A percentile compares a stretch with the other conserved stretches of the same genome.
Evolutionary conservation across 2,113 vertebrate species (phyloP).

Genomic region (Tauraco erythrolophus): DNA sequence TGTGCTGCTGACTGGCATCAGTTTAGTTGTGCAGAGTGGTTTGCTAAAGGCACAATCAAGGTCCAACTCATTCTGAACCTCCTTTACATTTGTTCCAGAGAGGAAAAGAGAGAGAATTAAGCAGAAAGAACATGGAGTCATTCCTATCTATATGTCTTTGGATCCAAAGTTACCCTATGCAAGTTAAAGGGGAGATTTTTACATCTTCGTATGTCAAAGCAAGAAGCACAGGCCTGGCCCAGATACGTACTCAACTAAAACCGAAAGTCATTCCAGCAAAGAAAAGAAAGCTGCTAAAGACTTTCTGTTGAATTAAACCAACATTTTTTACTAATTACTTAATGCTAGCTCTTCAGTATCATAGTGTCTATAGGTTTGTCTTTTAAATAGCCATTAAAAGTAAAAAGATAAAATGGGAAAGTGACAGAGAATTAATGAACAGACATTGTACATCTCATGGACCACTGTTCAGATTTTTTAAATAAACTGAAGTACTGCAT

Average conservation of each 20-base stretch:
- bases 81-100: not conserved
- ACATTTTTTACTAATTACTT: not conserved
- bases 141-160: not conserved
- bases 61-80: not conserved
- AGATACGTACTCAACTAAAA: not conserved
- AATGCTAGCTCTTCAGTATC: not conserved
- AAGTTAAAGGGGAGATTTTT: not conserved
- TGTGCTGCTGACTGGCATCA: not conserved
- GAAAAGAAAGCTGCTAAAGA: not conserved
- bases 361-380: not conserved
- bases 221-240: not conserved
- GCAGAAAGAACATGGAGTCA: not conserved
- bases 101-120: not conserved
- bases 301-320: not conserved
- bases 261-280: not conserved
- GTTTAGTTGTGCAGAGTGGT: not conserved
- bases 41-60: not conserved
- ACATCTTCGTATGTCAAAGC: not conserved
- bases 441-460: not conserved
- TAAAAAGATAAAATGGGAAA: constrained; percentile 23
- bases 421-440: not conserved
- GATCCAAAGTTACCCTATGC: not conserved
- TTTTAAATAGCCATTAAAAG: constrained; percentile 14
- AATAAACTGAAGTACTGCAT: constrained; percentile 28
- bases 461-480: not conserved